These are phyloP conservation scores for Sebastes nivosus DNA, from an alignment of 2,797 vertebrate species.

Conservation along the genomic window DNA sequence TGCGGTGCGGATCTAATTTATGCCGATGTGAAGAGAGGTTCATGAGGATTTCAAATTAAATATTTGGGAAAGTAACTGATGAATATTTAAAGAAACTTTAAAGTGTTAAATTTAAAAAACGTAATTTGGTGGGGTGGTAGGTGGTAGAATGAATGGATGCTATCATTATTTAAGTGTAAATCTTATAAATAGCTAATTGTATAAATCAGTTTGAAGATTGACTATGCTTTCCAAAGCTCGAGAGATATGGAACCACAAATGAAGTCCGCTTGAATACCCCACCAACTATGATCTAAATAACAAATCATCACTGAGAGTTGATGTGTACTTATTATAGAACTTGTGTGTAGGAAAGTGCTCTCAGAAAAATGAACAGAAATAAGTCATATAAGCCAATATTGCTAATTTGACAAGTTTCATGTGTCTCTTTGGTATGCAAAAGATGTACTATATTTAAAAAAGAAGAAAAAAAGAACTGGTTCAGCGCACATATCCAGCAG, in stretches of 20 bases:
- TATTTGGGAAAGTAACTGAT: neutral
- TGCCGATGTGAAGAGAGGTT: too few relatives aligned
- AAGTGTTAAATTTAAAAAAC: neutral
- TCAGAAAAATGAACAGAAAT: constrained; percentile 26
- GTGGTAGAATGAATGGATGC: neutral
- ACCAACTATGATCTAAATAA: constrained; percentile 32
- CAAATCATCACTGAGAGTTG: constrained; percentile 26
- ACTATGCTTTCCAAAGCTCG: neutral
- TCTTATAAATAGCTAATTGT: neutral
- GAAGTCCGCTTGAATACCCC: constrained; percentile 9
- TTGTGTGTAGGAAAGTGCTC: constrained; percentile 18
- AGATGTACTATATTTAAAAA: constrained; percentile 75
- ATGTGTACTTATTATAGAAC: constrained; percentile 36
- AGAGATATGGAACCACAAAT: neutral
- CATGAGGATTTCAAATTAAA: too few relatives aligned
- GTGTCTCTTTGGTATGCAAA: constrained; percentile 68
- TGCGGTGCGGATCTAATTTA: neutral
- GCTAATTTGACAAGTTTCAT: constrained; percentile 69
- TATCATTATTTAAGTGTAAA: neutral
- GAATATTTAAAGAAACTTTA: neutral
- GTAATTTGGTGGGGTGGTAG: neutral
- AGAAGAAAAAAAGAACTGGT: constrained; percentile 12
- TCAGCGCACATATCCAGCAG: constrained; percentile 46
- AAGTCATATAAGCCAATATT: constrained; percentile 54
- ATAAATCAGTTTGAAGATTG: neutral